phyloP scores from a whole-genome alignment of 2,888 invertebrate species.

The Merodon equestris region DNA sequence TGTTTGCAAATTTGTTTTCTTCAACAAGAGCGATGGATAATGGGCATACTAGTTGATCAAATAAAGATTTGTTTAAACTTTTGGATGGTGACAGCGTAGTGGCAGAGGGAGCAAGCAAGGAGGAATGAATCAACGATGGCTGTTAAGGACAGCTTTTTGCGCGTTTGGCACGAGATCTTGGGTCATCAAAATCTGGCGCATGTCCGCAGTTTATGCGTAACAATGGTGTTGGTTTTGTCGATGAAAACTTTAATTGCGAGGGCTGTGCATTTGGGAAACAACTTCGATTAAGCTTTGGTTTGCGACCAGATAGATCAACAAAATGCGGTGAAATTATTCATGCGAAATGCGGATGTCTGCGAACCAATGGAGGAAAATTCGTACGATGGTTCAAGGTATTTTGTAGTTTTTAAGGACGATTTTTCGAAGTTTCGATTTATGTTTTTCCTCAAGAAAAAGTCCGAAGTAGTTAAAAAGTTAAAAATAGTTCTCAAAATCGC shows the following conservation, averaged over 20 bases:
- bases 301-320: conserved; percentile 28
- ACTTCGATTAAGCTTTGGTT: conserved; percentile 42
- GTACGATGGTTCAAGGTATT: conserved; percentile 59
- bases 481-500: conserved; percentile 13
- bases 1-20: no score
- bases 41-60: no score
- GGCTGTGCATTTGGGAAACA: conserved; percentile 47
- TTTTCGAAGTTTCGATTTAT: conserved; percentile 34
- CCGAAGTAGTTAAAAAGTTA: conserved; percentile 24
- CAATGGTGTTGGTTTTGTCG: conserved; percentile 19
- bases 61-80: no score
- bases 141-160: not conserved
- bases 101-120: no score
- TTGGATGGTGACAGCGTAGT: no score
- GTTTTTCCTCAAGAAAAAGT: conserved; percentile 27
- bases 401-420: conserved; percentile 59
- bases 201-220: conserved; percentile 14
- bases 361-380: conserved; percentile 61
- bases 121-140: conserved; percentile 8
- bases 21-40: no score
- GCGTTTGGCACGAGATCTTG: conserved; percentile 38
- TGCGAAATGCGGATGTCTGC: conserved; percentile 56
- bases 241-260: conserved; percentile 30
- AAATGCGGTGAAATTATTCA: conserved; percentile 48
- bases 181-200: conserved; percentile 30